These are phyloP conservation scores for Syngnathus floridae DNA, from an alignment of 2,113 vertebrate species.

Conservation along the genomic window DNA sequence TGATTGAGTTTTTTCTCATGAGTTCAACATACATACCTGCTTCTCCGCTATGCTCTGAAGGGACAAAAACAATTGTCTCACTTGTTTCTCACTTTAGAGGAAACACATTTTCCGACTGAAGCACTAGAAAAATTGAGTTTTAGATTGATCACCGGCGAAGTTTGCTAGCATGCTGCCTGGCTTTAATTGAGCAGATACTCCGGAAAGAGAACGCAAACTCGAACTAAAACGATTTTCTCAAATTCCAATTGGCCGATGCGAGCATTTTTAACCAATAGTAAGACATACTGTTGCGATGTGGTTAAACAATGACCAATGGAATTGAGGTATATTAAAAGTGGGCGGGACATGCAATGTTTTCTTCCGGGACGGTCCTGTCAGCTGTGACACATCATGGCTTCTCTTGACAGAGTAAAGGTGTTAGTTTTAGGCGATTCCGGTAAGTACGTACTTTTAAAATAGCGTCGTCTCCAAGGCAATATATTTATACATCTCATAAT, in stretches of 20 bases:
- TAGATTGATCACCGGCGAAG: neutral
- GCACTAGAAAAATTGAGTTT: neutral
- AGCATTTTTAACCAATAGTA: constrained; percentile 21
- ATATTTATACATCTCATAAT: neutral
- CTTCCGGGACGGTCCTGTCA: constrained; percentile 35
- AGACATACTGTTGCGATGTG: neutral
- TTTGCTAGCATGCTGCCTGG: constrained; percentile 9
- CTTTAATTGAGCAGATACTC: neutral
- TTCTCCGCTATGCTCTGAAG: neutral
- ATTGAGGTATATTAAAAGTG: neutral
- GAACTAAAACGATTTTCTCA: neutral
- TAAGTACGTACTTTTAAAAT: constrained; percentile 54
- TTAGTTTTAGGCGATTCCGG: constrained; percentile 94
- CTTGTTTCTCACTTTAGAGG: constrained; percentile 16
- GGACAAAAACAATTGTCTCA: neutral
- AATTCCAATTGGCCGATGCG: neutral
- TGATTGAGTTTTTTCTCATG: neutral
- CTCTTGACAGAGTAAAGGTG: constrained; percentile 90
- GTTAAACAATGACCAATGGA: constrained; percentile 24
- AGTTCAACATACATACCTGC: constrained; percentile 2
- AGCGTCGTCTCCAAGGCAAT: neutral
- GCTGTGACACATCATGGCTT: constrained; percentile 75
- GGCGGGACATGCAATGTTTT: constrained; percentile 18
- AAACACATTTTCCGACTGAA: neutral
- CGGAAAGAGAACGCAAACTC: constrained; percentile 31